phyloP scores from a whole-genome alignment of 1,140 invertebrate species.

The Latrodectus geometricus region DNA sequence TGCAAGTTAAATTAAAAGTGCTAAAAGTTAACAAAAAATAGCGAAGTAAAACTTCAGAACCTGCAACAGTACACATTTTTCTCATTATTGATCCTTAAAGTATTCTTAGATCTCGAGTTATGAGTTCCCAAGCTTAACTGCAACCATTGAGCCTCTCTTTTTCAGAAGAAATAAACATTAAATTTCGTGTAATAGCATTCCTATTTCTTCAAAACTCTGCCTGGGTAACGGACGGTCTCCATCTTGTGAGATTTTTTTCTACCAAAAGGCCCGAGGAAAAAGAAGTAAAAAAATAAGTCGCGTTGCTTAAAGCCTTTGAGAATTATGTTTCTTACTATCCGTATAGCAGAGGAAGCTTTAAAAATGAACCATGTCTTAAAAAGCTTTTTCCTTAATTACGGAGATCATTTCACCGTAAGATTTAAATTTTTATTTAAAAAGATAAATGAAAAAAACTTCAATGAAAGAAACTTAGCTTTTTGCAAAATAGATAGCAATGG shows the following conservation, averaged over 20 bases:
- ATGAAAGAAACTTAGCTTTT: too few relatives aligned
- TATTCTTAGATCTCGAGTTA: not conserved
- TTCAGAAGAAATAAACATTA: not conserved
- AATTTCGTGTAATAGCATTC: constrained; percentile 1
- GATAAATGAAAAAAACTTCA: too few relatives aligned
- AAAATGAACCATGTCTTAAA: not conserved
- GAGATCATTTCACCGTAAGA: not conserved
- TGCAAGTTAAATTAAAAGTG: too few relatives aligned
- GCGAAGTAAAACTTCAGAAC: not conserved
- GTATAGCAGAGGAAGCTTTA: not conserved
- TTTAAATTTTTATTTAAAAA: not conserved
- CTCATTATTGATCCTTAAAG: not conserved
- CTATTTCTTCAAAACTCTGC: not conserved
- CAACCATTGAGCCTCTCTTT: not conserved
- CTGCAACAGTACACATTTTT: not conserved
- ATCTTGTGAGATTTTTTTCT: not conserved
- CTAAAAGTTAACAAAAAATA: not conserved
- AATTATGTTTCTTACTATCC: not conserved
- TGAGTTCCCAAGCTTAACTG: not conserved
- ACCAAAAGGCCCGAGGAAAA: not conserved
- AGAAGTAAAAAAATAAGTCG: not conserved
- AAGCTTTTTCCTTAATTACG: constrained; percentile 1
- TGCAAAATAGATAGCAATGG: too few relatives aligned
- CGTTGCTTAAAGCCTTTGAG: not conserved
- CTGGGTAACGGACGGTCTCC: not conserved